Evolutionary conservation across 2,113 vertebrate species (phyloP), one percentile per base, ranked within the genome.

Genomic region (Eurystomus gularis): DNA sequence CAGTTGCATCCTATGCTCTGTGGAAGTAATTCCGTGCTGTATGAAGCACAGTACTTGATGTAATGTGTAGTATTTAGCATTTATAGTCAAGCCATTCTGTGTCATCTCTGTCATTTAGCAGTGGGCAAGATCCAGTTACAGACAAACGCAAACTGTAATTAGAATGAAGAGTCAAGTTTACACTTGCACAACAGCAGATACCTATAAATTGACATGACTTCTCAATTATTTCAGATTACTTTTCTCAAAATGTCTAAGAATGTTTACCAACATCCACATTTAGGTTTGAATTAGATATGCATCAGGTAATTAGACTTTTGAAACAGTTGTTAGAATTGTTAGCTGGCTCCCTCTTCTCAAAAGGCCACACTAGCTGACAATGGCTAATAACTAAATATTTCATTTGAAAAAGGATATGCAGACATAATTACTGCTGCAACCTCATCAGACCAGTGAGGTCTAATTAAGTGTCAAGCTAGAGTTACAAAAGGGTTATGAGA

Each of bases 321-420:
- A 91, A 96, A 91, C 40, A 84, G 49, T 57, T 68, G 57, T 64
- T 82, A 72, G 33, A 88, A 73, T 88, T 73, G 28, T 70, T 88
- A 77, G 40, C 68, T 70, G 49, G 17, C 16, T 92, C 15, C 68
- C 6, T 58, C 31, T 54, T 80, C 77, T 90, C 79, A 66, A 85
- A 91, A 94, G 77, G 85, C 66, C 70, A 92, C 90, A 91, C 66
- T 58, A 93, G 84, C 51, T 96, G 85, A 73, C 93, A 92, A 68
- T 69, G n/a, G 62, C 75, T 95, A 96, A 94, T 95, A 92, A 90
- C 75, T 69, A 82, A 75, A 82, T 82, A 96, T 95, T 86, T 92
- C 82, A 88, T 35, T 21, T 31, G 58, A 83, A 88, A 90, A 89
- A 82, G 58, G 21, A 70, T 80, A 86, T 68, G 66, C 42, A 73